These are phyloP conservation scores for Periophthalmus modestus DNA, from an alignment of 2,113 vertebrate species.

Conservation along the genomic window DNA sequence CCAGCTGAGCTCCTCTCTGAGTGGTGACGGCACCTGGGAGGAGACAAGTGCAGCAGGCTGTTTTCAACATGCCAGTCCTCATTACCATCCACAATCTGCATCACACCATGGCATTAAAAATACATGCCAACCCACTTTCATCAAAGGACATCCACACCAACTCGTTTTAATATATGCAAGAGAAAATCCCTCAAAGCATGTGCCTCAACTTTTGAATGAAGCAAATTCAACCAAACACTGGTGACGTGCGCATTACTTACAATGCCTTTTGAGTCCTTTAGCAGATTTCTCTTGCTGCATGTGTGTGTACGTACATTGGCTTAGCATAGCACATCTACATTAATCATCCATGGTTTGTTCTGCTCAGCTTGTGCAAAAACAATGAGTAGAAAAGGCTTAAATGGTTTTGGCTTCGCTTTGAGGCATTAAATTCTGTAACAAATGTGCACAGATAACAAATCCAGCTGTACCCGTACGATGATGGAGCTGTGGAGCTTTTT, in stretches of 20 bases:
- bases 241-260: conserved; percentile 24
- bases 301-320: conserved; percentile 19
- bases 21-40: conserved; percentile 57
- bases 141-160: conserved; percentile 58
- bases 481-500: conserved; percentile 25
- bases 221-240: conserved; percentile 31
- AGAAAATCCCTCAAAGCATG: conserved; percentile 23
- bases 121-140: conserved; percentile 75
- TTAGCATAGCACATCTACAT: conserved; percentile 41
- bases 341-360: conserved; percentile 40
- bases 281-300: conserved; percentile 1
- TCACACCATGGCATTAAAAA: conserved; percentile 73
- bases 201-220: conserved; percentile 33
- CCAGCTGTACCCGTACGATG: conserved; percentile 19
- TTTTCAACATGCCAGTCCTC: conserved; percentile 70
- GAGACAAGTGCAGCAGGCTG: conserved; percentile 60
- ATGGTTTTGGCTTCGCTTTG: conserved; percentile 14
- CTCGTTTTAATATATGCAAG: conserved; percentile 59
- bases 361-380: conserved; percentile 13
- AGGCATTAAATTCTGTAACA: conserved; percentile 28
- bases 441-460: conserved; percentile 29
- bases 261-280: conserved; percentile 21
- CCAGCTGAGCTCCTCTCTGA: conserved; percentile 35
- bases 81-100: conserved; percentile 71
- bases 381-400: conserved; percentile 27